Evolutionary conservation across 1,140 invertebrate species (phyloP), one percentile per base, ranked within the genome.

Genomic region (Bombus sylvicola): DNA sequence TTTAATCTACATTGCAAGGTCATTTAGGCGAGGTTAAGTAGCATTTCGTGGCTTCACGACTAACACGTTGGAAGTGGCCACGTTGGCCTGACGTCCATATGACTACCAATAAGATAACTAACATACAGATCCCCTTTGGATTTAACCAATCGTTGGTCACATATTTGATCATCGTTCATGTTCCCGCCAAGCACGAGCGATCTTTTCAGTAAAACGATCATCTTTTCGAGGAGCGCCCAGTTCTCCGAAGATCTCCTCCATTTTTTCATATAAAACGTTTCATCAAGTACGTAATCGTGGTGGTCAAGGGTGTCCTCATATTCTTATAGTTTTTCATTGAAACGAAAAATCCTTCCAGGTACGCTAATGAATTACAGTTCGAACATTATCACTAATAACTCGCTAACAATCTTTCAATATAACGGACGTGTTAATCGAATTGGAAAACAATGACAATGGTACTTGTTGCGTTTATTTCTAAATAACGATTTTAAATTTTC

Each of bases 11-110:
- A 41, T 53, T 62, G 66, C 72, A 89, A 86, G 80, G 88, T 86
- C 83, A n/a, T 34, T 78, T 10, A 74, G 2, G 57, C 53, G 47
- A 76, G 39, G 37, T 80, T 68, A 43, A 68, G 59, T 81, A 25
- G 41, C 9, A 41, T 43, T 71, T 88, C 83, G 85, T 87, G 80
- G 85, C 84, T 31, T 12, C 28, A 53, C 15, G 6, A 6, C 18
- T 12, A 41, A 81, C 80, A 83, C 83, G 87, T 89, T 88, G 81
- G 72, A 89, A 88, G 39, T 39, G 41, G 83, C 79, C 87, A 85
- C 86, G 86, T 89, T 88, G 86, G 83, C 79, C 31, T 25, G 41
- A 47, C 39, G 15, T n/a, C 28, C 4, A 41, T 6, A 68, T 31
- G 59, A 15, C 31, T n/a, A 73, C 75, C 69, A 71, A 84, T 77